A percentile compares a stretch with the other conserved stretches of the same genome.
These are phyloP conservation scores for Lingula anatina DNA, from an alignment of 2,888 invertebrate genomes.

Conservation along the genomic window DNA sequence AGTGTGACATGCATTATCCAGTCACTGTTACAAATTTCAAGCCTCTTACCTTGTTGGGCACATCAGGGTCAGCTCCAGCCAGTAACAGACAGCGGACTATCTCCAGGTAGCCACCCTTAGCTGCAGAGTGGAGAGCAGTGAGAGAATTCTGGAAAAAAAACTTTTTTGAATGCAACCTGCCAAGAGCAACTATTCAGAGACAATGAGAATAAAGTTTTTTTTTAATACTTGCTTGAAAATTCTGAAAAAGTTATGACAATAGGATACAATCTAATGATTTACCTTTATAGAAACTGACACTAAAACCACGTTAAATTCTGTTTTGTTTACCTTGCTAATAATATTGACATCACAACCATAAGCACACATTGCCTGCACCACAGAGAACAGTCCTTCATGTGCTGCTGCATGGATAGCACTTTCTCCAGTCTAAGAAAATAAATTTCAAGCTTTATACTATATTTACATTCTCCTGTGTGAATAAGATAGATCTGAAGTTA, in stretches of 20 bases:
- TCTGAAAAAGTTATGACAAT: too few relatives aligned
- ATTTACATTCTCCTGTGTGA: too few relatives aligned
- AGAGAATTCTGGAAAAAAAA: conserved; percentile 33
- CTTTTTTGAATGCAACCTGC: neutral
- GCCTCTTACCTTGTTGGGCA: conserved; percentile 57
- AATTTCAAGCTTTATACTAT: too few relatives aligned
- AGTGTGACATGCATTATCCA: too few relatives aligned
- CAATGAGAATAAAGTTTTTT: conserved; percentile 2
- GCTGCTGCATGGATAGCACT: conserved; percentile 62
- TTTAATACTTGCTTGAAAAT: too few relatives aligned
- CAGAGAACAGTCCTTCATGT: conserved; percentile 54
- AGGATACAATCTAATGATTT: too few relatives aligned
- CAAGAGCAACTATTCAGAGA: too few relatives aligned
- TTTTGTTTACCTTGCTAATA: conserved; percentile 53
- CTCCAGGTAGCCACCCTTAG: conserved; percentile 67
- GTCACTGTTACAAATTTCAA: too few relatives aligned
- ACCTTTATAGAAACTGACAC: too few relatives aligned
- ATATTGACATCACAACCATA: conserved; percentile 52
- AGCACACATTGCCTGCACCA: conserved; percentile 55
- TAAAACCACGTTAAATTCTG: too few relatives aligned
- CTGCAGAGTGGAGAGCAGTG: conserved; percentile 66
- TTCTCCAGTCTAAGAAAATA: conserved; percentile 58
- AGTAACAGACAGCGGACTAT: conserved; percentile 66
- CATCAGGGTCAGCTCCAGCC: conserved; percentile 67
- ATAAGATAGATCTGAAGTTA: too few relatives aligned